phyloP scores from a whole-genome alignment of 2,888 invertebrate genomes.

The Glyphotaelius pellucidus region DNA sequence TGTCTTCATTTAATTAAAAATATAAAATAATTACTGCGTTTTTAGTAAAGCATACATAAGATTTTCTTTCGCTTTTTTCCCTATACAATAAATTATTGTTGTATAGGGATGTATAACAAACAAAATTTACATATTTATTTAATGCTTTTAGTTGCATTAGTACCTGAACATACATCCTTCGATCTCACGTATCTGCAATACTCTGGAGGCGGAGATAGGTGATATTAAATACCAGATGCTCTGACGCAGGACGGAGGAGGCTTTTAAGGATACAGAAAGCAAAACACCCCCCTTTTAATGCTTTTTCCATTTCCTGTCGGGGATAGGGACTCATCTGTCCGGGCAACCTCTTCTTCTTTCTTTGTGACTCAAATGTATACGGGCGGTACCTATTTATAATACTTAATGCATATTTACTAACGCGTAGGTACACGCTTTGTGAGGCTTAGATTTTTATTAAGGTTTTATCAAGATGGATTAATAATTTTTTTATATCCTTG shows the following conservation, averaged over 20 bases:
- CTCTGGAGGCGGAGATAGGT: background rate
- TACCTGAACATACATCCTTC: background rate
- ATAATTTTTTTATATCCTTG: too few species aligned
- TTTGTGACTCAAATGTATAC: conserved; percentile 51
- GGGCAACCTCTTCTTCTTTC: conserved; percentile 59
- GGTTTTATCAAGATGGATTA: too few species aligned
- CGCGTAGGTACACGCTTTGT: too few species aligned
- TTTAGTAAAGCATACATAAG: too few species aligned
- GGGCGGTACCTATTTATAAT: background rate
- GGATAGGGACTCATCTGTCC: conserved; percentile 59
- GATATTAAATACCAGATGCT: background rate
- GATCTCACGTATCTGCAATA: background rate
- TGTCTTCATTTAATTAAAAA: too few species aligned
- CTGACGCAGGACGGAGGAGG: conserved; percentile 28
- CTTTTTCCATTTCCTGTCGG: conserved; percentile 73
- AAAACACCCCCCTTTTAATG: conserved; percentile 68
- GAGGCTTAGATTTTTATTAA: too few species aligned
- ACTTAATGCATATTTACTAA: background rate
- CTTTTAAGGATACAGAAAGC: conserved; percentile 26
- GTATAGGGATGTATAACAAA: too few species aligned
- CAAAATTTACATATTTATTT: too few species aligned
- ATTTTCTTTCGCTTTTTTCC: too few species aligned
- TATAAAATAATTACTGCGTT: too few species aligned
- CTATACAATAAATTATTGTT: too few species aligned
- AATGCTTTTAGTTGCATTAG: background rate